Conservation (phyloP, 1,140 invertebrate species). For the Drosophila ogumai region DNA sequence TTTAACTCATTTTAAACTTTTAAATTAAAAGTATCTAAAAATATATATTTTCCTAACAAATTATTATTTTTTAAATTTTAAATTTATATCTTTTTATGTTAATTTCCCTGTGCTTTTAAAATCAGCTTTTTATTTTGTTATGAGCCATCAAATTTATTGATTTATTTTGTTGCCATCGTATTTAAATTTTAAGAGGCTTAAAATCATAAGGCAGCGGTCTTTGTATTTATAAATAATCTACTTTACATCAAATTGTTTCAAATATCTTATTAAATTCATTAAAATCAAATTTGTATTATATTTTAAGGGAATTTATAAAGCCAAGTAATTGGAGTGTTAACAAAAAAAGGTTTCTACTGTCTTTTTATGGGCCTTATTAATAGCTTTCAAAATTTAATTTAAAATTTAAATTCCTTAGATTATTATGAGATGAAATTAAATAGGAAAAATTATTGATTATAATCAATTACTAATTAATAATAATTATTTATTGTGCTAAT, state of each 20-base stretch:
- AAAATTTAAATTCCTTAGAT: no score
- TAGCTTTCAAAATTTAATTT: no score
- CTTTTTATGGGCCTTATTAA: no score
- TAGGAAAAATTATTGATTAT: background rate
- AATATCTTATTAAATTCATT: background rate
- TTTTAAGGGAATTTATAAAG: background rate
- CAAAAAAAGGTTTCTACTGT: no score
- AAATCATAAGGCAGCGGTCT: background rate
- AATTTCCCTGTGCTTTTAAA: background rate
- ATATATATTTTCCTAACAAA: background rate
- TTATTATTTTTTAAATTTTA: no score
- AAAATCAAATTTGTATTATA: background rate
- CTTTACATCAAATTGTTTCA: background rate
- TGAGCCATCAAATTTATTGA: slow-evolving; percentile 2
- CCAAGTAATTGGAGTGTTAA: background rate
- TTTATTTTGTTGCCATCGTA: background rate
- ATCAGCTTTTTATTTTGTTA: background rate
- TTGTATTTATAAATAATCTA: background rate
- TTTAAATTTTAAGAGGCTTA: slow-evolving; percentile 9
- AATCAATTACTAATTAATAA: background rate
- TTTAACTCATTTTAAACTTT: no score
- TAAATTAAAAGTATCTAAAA: background rate
- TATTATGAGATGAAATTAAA: background rate
- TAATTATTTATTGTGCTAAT: background rate
- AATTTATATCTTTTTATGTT: no score